Conservation (phyloP, 2,113 vertebrate genomes). For the Genyomyrus donnyi region DNA sequence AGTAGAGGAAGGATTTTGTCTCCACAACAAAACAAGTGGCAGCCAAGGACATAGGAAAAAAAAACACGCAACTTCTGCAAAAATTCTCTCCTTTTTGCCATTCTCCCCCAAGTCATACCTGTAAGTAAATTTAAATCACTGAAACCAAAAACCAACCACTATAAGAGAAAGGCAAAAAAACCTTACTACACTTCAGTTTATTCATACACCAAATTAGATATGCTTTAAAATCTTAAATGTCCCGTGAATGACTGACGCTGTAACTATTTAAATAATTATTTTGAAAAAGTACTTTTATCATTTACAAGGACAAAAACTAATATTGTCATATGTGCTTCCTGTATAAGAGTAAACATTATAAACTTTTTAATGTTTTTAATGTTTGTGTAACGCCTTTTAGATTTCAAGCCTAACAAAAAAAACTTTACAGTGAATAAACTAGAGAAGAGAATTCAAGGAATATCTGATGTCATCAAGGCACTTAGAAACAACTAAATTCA, state of each 20-base stretch:
- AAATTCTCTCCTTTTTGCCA: background rate
- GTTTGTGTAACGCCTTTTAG: background rate
- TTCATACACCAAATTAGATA: background rate
- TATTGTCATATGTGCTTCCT: background rate
- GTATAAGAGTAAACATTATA: background rate
- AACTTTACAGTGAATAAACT: background rate
- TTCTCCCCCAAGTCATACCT: background rate
- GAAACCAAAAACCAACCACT: background rate
- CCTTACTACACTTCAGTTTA: background rate
- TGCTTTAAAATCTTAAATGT: background rate
- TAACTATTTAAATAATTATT: background rate
- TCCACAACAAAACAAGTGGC: background rate
- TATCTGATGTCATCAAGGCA: background rate
- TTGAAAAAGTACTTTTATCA: background rate
- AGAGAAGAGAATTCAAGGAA: background rate
- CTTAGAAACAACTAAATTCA: background rate
- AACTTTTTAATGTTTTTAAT: background rate
- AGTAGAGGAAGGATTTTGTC: background rate
- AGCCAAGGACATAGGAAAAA: background rate
- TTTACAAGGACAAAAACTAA: background rate
- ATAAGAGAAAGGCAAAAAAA: background rate
- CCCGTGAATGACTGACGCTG: background rate
- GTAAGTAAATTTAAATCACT: background rate
- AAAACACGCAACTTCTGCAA: background rate
- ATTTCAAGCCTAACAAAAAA: background rate